Conservation (phyloP, 2,113 vertebrate genomes). For the Telmatochromis sp. region DNA sequence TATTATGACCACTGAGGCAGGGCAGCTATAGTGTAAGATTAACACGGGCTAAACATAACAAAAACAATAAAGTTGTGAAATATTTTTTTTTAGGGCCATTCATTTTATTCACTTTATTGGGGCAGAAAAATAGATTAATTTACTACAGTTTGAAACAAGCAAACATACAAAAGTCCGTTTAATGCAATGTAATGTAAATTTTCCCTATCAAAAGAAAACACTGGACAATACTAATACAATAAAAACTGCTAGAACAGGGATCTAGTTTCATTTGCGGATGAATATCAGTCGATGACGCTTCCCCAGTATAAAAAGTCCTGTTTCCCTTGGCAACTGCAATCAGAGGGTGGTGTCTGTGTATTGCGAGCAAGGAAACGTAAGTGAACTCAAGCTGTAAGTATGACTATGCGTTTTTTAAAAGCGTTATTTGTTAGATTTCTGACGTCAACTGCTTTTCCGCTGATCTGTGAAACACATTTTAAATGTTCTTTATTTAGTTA, state of each 20-base stretch:
- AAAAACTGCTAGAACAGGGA: neutral
- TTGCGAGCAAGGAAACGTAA: fast-evolving
- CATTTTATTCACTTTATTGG: neutral
- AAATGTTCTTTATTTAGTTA: neutral
- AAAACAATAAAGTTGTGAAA: neutral
- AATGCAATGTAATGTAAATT: neutral
- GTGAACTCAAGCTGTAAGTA: neutral
- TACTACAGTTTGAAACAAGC: neutral
- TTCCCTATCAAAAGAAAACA: neutral
- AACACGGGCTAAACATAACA: neutral
- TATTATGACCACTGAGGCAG: neutral
- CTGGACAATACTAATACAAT: neutral
- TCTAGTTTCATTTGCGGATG: slow-evolving; percentile 24
- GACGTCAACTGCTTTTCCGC: neutral
- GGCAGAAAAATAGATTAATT: neutral
- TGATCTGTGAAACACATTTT: neutral
- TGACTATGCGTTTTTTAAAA: fast-evolving
- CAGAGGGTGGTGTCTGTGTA: neutral
- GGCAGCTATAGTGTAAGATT: neutral
- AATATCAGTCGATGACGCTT: neutral
- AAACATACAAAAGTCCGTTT: neutral
- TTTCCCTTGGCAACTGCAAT: neutral
- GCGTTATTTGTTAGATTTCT: neutral
- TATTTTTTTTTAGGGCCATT: neutral
- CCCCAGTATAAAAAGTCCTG: neutral